Base-by-base conservation (phyloP, 1,140 invertebrate species). In the Oncopodura yosiiana region DNA sequence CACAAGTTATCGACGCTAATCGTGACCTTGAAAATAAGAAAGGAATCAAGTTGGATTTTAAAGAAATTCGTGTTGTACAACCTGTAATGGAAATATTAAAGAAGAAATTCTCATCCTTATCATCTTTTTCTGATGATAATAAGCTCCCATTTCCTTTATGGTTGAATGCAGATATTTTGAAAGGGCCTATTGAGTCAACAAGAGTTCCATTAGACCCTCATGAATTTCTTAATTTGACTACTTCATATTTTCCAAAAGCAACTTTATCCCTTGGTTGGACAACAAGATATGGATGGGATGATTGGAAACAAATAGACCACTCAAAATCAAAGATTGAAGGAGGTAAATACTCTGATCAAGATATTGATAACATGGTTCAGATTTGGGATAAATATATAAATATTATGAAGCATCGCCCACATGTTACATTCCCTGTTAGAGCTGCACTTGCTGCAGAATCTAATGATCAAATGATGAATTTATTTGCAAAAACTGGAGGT, bases 11-110 rank as follows among this genome's bases (percentile, higher is more conserved):
- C 74, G 79, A 65, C 5, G 23, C 9, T 6, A 39, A 34, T 9
- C 43, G 16, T 29, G 19, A 48, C 3, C 23, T 39, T 18, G 53
- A 54, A 67, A 64, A 60, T 67, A 69, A 70, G 60, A 45, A 83
- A 83, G 89, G 88, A 1, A 78, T 92, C 2, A 94, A 94, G 68
- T 71, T 94, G 2, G 87, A 94, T 67, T 92, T 95, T 63, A 93
- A 93, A 69, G 77, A 77, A 0, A 81, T 82, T 21, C 81, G 86
- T 49, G 84, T 83, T 9, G 85, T 90, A 57, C 75, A 82, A 48
- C 73, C 73, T 12, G 80, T 82, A 24, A 70, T 81, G 14, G 66
- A 72, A 3, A 73, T 81, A 49, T 61, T 87, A 1, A 68, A 75
- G 32, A 66, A 69, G 14, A 19, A 68, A 14, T 43, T 49, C 14